Conservation (phyloP, 2,113 vertebrate genomes). For the Tragulus kanchil region DNA sequence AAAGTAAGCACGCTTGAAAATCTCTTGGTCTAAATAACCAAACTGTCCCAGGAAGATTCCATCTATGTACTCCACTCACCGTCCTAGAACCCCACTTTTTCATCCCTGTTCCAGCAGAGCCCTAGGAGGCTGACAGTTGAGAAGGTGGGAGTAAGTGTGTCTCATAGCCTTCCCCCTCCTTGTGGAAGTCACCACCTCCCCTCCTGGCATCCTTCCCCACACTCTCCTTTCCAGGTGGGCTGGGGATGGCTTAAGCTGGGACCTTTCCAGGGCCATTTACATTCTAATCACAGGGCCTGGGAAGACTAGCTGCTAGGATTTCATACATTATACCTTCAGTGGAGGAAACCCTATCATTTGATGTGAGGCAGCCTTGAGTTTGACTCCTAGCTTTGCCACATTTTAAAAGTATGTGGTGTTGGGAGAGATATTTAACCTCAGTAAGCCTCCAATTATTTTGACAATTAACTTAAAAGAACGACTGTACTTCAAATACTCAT, state of each 20-base stretch:
- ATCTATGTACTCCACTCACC: rapidly evolving
- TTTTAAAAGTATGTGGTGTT: background rate
- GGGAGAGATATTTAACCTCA: background rate
- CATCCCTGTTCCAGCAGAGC: background rate
- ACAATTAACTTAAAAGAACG: background rate
- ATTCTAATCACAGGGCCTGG: background rate
- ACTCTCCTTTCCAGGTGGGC: background rate
- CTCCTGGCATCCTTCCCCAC: too few species aligned
- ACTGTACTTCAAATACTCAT: background rate
- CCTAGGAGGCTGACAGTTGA: background rate
- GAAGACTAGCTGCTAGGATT: background rate
- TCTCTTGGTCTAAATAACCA: background rate
- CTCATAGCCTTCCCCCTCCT: background rate
- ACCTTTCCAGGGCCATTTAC: background rate
- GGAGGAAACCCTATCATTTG: background rate
- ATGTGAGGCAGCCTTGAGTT: background rate
- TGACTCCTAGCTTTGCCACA: background rate
- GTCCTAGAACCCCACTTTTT: background rate
- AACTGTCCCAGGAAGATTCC: background rate
- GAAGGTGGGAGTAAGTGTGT: background rate
- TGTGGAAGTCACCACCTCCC: background rate
- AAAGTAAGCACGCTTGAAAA: background rate
- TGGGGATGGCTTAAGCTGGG: background rate
- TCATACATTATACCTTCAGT: background rate
- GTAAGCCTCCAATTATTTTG: background rate